Percentiles rank a stretch among this genome's conserved stretches.
phyloP scores from a whole-genome alignment of 1,140 invertebrate species.

The silkworm (Bombyx mori) region ASM3026992v2 NC_085121.1:13315501-13316000 shows the following conservation, averaged over 20 bases:
- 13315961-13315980: too few species aligned
- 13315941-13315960: background rate
- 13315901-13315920: constrained; percentile 19
- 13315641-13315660: too few species aligned
- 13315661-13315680: too few species aligned
- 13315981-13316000: constrained; percentile 10
- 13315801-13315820: constrained; percentile 31
- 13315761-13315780: constrained; percentile 12
- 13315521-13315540: too few species aligned
- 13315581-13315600: too few species aligned
- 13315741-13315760: constrained; percentile 8
- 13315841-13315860: constrained; percentile 29
- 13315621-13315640: too few species aligned
- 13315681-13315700: too few species aligned
- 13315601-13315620: too few species aligned
- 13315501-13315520: too few species aligned
- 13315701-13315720: too few species aligned
- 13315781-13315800: constrained; percentile 24
- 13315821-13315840: constrained; percentile 47
- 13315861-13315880: constrained; percentile 46
- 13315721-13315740: background rate
- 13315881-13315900: constrained; percentile 39
- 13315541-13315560: too few species aligned
- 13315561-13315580: too few species aligned
- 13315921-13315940: constrained; percentile 8